phyloP scores from a whole-genome alignment of 2,888 invertebrate species.

The Lycaena phlaeas region DNA sequence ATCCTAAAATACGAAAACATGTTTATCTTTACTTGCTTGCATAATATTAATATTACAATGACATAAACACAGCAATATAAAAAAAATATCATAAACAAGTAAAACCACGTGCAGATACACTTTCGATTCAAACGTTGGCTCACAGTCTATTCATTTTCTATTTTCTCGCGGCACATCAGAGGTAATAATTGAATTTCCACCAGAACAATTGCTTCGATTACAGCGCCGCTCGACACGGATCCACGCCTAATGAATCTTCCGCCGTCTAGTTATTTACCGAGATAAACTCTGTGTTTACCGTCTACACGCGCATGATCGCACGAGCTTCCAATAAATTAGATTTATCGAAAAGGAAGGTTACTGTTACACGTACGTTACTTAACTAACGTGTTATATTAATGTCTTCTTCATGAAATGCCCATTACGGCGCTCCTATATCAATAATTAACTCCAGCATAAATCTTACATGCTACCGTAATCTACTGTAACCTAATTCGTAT shows the following conservation, averaged over 20 bases:
- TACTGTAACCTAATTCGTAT: not conserved
- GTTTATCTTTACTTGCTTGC: too few species aligned
- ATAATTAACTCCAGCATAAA: not conserved
- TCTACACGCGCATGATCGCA: slow-evolving; percentile 68
- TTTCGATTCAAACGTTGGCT: slow-evolving; percentile 29
- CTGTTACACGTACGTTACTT: slow-evolving; percentile 24
- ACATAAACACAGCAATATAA: too few species aligned
- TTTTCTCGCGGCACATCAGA: slow-evolving; percentile 41
- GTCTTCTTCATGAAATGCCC: slow-evolving; percentile 3
- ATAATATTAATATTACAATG: too few species aligned
- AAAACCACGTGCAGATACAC: not conserved
- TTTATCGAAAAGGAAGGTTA: slow-evolving; percentile 39
- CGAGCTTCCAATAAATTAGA: slow-evolving; percentile 66
- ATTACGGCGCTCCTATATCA: slow-evolving; percentile 4
- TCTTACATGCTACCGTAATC: not conserved
- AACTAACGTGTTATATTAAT: slow-evolving; percentile 13
- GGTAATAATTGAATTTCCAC: slow-evolving; percentile 66
- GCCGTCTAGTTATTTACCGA: slow-evolving; percentile 68
- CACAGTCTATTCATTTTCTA: slow-evolving; percentile 35
- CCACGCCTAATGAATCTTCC: slow-evolving; percentile 70
- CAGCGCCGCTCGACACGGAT: slow-evolving; percentile 57
- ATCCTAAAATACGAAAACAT: too few species aligned
- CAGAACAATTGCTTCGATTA: slow-evolving; percentile 71
- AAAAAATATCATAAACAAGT: not conserved
- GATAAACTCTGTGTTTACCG: slow-evolving; percentile 67